phyloP scores from a whole-genome alignment of 2,113 vertebrate genomes.

The Thamnophis sirtalis region DNA sequence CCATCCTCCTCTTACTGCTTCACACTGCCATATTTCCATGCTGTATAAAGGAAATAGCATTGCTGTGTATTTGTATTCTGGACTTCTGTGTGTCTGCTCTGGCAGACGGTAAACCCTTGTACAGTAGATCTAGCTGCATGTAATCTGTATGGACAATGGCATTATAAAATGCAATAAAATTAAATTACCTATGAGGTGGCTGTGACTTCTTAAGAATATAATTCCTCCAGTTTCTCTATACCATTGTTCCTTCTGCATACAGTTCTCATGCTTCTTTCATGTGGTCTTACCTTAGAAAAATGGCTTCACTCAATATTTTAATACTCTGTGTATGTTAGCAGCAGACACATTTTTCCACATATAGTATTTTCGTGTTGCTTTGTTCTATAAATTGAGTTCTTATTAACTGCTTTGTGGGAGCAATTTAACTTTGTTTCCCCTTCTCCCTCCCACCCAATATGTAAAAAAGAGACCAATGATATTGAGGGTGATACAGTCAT shows the following conservation, averaged over 20 bases:
- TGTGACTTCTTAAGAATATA: conserved; percentile 23
- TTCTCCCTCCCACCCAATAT: not conserved
- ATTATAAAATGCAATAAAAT: conserved; percentile 91
- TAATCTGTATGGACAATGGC: conserved; percentile 89
- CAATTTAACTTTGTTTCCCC: not conserved
- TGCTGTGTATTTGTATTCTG: conserved; percentile 83
- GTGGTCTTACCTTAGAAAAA: not conserved
- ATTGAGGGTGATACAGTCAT: not conserved
- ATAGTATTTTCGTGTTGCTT: not conserved
- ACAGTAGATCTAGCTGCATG: conserved; percentile 89
- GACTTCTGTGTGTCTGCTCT: conserved; percentile 82
- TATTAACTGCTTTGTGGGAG: not conserved
- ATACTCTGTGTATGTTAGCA: not conserved
- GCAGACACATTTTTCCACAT: not conserved
- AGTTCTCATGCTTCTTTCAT: not conserved
- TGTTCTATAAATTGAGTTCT: not conserved
- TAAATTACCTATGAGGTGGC: conserved; percentile 73
- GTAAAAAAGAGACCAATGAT: not conserved
- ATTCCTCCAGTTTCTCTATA: not conserved
- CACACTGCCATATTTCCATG: conserved; percentile 62
- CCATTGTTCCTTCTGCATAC: not conserved
- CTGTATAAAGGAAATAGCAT: conserved; percentile 77
- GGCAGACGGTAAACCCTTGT: conserved; percentile 88
- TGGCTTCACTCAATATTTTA: not conserved
- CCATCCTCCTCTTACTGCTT: not conserved